Base-by-base conservation (phyloP, 2,888 invertebrate species). In the Neuroscelio doddi region DNA sequence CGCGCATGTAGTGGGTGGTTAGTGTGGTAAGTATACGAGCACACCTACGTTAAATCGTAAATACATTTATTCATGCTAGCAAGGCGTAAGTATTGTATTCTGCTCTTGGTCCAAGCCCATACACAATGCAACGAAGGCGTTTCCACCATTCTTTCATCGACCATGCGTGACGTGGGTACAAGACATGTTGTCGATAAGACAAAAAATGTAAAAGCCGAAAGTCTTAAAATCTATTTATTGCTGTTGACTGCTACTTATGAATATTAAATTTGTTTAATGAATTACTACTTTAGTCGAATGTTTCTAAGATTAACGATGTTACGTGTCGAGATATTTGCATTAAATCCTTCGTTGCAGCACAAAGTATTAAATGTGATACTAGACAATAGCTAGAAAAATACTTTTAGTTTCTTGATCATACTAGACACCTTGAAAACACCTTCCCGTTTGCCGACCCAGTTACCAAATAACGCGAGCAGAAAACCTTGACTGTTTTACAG, bases 21-120 rank as follows among this genome's bases (percentile, higher is more conserved):
- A 42, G 39, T 45, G 57, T 47, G 58, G 41, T 47, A 52, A 52
- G 46, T 27, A 52, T 51, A 62, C 41, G 47, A 73, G 72, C 77
- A 79, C 80, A 78, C 80, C 80, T 78, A 79, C 78, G 75, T 78
- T 74, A 75, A 78, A 80, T 80, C 76, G 76, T 75, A 78, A 80
- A 83, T 81, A 80, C 81, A 82, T 83, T 81, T 83, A 83, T 83
- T 82, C 81, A 82, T 81, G 78, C 78, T 76, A 78, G 75, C 72
- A 73, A 75, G 77, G 76, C 76, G 73, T 73, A 75, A 80, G 81
- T 80, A 83, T 82, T 83, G 83, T 83, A 81, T 81, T 82, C 79
- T 71, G 75, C 58, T 70, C 71, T 68, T 67, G 53, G 66, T 56
- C 51, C 72, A 70, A 74, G 69, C 72, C 69, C 73, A 73, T 80